These are phyloP conservation scores for Drosophila picticornis DNA, from an alignment of 2,888 invertebrate species.

Conservation along the genomic window DNA sequence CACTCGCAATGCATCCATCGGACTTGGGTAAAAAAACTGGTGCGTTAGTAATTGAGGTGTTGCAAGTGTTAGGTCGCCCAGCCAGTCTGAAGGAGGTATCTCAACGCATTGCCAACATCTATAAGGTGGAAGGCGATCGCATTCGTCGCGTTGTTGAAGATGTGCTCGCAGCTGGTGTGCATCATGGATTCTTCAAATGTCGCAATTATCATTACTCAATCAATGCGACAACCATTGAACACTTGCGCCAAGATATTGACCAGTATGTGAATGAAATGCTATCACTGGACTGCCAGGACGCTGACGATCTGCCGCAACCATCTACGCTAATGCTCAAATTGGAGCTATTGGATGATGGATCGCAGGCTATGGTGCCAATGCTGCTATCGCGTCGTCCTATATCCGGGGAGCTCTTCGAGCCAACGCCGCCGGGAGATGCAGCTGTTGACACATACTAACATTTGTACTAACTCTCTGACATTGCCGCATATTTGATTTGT, in stretches of 20 bases:
- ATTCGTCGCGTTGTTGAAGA: slow-evolving; percentile 67
- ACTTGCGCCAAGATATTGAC: slow-evolving; percentile 63
- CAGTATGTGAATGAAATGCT: slow-evolving; percentile 59
- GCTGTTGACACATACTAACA: slow-evolving; percentile 38
- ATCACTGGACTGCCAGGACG: slow-evolving; percentile 31
- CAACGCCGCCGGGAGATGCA: slow-evolving; percentile 58
- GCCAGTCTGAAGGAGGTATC: slow-evolving; percentile 61
- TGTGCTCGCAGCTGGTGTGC: slow-evolving; percentile 54
- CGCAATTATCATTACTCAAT: slow-evolving; percentile 50
- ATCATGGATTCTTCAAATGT: slow-evolving; percentile 57
- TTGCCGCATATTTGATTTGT: slow-evolving; percentile 26
- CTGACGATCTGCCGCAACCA: slow-evolving; percentile 44
- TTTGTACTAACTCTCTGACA: slow-evolving; percentile 11
- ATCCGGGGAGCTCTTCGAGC: slow-evolving; percentile 59
- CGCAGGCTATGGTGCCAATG: slow-evolving; percentile 33
- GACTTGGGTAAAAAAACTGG: slow-evolving; percentile 69
- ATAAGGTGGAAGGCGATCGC: slow-evolving; percentile 49
- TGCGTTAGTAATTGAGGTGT: slow-evolving; percentile 65
- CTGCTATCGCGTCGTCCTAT: slow-evolving; percentile 27
- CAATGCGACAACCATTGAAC: slow-evolving; percentile 56
- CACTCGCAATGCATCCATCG: slow-evolving; percentile 55
- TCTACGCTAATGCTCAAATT: slow-evolving; percentile 65
- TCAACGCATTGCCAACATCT: slow-evolving; percentile 56
- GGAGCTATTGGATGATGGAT: slow-evolving; percentile 62
- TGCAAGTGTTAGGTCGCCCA: slow-evolving; percentile 67